phyloP scores from a whole-genome alignment of 2,888 invertebrate species.

The Phania funesta region DNA sequence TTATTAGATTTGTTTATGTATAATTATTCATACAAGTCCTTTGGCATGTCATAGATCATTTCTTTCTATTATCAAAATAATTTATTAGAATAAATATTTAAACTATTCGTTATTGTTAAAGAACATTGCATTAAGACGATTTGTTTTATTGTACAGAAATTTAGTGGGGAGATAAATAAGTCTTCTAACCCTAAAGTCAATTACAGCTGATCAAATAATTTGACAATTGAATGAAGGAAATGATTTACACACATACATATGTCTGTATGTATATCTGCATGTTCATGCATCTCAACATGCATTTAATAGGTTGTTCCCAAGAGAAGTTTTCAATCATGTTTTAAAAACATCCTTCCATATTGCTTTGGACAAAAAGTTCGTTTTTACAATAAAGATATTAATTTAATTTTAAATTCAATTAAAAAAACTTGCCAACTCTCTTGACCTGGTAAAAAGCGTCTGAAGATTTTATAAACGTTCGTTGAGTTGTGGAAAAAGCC shows the following conservation, averaged over 20 bases:
- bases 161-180: not conserved
- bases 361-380: no score
- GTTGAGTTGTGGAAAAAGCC: no score
- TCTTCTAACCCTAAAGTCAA: not conserved
- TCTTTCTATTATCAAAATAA: conserved; percentile 58
- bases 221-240: not conserved
- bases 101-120: conserved; percentile 53
- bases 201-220: conserved; percentile 42
- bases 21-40: not conserved
- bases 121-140: conserved; percentile 9
- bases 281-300: no score
- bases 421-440: no score
- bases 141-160: not conserved
- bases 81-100: conserved; percentile 66
- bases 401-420: no score
- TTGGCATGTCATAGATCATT: conserved; percentile 39
- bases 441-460: no score
- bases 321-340: no score
- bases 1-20: conserved; percentile 1
- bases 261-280: not conserved
- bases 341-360: no score
- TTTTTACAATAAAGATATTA: no score
- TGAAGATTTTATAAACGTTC: no score
- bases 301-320: no score
- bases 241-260: no score